Conservation (phyloP, 2,888 invertebrate genomes). For the Ectemnius cavifrons region DNA sequence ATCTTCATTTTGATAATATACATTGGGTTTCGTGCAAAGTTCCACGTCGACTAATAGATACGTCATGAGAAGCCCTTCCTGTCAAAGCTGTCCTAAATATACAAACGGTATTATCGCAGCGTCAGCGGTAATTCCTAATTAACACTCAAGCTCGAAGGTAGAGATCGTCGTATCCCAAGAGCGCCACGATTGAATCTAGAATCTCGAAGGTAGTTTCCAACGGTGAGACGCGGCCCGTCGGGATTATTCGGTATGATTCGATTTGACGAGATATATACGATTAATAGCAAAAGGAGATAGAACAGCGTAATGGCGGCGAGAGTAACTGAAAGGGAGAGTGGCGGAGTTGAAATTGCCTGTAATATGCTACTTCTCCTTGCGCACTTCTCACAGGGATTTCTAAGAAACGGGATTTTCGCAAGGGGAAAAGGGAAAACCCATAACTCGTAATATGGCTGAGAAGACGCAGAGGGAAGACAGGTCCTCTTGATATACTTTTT, state of each 20-base stretch:
- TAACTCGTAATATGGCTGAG: neutral
- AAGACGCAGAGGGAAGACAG: neutral
- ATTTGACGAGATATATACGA: too few species aligned
- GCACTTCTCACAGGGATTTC: neutral
- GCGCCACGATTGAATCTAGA: too few species aligned
- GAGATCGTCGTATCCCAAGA: neutral
- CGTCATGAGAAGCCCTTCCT: slow-evolving; percentile 12
- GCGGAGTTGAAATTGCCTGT: too few species aligned
- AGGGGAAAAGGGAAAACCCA: neutral
- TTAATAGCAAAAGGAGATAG: too few species aligned
- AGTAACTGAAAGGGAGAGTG: too few species aligned
- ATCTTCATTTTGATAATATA: too few species aligned
- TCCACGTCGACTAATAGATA: slow-evolving; percentile 15
- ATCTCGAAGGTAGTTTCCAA: too few species aligned
- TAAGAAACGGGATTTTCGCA: neutral
- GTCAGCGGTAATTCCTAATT: slow-evolving; percentile 13
- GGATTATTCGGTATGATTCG: too few species aligned
- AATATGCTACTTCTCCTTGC: neutral
- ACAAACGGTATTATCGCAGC: neutral
- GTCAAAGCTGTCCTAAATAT: neutral
- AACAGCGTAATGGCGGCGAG: neutral
- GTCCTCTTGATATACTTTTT: slow-evolving; percentile 23
- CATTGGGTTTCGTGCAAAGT: slow-evolving; percentile 12
- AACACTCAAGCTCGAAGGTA: neutral
- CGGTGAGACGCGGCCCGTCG: too few species aligned